Conservation (phyloP, 1,140 invertebrate species). For the Yoshiicerus persimilis region DNA sequence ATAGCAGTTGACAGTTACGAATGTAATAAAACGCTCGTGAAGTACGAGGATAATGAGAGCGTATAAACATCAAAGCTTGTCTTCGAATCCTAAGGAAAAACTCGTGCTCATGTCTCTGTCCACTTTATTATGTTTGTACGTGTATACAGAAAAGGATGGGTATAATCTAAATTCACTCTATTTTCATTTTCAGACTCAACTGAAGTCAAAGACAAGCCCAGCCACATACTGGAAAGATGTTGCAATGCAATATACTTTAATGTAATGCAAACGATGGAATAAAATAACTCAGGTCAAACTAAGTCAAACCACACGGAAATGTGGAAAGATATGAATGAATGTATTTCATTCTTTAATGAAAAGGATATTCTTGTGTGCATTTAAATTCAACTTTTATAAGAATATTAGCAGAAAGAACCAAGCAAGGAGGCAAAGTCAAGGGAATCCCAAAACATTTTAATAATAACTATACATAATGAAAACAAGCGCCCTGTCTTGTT, state of each 20-base stretch:
- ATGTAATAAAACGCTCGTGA: neutral
- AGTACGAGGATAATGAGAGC: neutral
- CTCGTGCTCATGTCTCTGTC: neutral
- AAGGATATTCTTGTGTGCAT: neutral
- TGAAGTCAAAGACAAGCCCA: neutral
- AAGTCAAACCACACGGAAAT: too few relatives aligned
- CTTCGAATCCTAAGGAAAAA: neutral
- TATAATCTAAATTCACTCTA: neutral
- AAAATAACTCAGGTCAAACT: neutral
- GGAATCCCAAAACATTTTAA: neutral
- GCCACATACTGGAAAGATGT: neutral
- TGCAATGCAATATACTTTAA: too few relatives aligned
- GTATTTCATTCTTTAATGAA: too few relatives aligned
- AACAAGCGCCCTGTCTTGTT: neutral
- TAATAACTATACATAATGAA: neutral
- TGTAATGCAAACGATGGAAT: neutral
- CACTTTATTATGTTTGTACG: neutral
- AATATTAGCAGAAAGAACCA: too few relatives aligned
- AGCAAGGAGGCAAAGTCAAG: too few relatives aligned
- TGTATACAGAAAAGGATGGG: neutral
- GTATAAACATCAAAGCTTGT: slow-evolving; percentile 2
- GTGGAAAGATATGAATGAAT: too few relatives aligned
- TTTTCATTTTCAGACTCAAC: neutral
- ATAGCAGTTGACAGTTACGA: neutral
- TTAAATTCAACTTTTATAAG: neutral